phyloP scores from a whole-genome alignment of 1,140 invertebrate species.

The Octopus sinensis region DNA sequence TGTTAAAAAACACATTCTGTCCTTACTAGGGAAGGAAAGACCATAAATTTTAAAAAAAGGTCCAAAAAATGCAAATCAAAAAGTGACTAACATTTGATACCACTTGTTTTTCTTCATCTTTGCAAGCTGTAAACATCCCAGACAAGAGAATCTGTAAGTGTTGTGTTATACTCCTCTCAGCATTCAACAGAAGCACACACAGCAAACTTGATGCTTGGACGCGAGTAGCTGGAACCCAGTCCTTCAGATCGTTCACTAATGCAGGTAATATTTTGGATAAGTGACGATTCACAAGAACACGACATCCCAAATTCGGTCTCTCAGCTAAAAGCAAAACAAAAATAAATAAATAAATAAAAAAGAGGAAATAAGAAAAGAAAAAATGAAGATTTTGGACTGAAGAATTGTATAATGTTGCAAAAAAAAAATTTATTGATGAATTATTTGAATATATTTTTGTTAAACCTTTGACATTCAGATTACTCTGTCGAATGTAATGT shows the following conservation, averaged over 20 bases:
- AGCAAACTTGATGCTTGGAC: constrained; percentile 72
- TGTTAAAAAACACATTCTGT: too few species aligned
- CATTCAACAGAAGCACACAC: constrained; percentile 68
- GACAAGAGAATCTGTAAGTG: constrained; percentile 63
- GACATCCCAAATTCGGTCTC: constrained; percentile 74
- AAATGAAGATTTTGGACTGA: background rate
- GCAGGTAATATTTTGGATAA: constrained; percentile 68
- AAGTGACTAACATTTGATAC: constrained; percentile 62
- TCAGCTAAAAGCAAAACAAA: constrained; percentile 57
- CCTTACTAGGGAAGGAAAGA: too few species aligned
- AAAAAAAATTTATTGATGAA: too few species aligned
- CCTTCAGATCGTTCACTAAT: constrained; percentile 67
- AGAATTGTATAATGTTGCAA: too few species aligned
- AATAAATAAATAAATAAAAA: background rate
- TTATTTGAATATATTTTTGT: too few species aligned
- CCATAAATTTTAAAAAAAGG: background rate
- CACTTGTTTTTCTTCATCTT: constrained; percentile 66
- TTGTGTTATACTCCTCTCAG: constrained; percentile 70
- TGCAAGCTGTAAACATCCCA: constrained; percentile 60
- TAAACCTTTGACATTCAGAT: too few species aligned
- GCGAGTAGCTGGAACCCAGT: constrained; percentile 70
- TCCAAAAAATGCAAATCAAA: background rate
- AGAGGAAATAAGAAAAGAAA: background rate
- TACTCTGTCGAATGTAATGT: too few species aligned
- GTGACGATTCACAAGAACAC: constrained; percentile 69